A percentile compares a stretch with the other conserved stretches of the same genome.
Evolutionary conservation across 2,113 vertebrate genomes (phyloP).

Genomic region (Parus major): DNA sequence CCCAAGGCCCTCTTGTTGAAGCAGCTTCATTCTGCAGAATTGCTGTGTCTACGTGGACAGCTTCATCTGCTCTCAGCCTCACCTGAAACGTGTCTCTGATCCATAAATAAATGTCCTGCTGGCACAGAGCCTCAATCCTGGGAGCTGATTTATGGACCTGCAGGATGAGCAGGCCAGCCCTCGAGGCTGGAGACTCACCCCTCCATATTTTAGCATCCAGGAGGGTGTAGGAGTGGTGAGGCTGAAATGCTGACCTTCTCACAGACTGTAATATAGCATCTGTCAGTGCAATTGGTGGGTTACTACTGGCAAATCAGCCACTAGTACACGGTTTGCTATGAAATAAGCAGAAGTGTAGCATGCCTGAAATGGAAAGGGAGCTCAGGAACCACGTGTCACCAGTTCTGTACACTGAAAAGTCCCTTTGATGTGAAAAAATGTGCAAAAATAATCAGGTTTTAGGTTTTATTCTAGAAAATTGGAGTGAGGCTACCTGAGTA

Average conservation of each 20-base stretch:
- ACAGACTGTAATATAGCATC: background rate
- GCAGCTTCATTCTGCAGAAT: background rate
- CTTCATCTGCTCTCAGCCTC: background rate
- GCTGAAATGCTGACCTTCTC: background rate
- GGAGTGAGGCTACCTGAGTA: background rate
- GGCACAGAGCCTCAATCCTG: background rate
- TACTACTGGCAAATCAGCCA: background rate
- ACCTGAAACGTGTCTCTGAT: background rate
- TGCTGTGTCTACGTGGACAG: rapidly evolving
- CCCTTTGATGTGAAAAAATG: background rate
- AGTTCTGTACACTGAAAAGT: background rate
- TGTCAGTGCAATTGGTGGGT: background rate
- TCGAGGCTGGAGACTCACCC: rapidly evolving
- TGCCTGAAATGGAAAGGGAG: background rate
- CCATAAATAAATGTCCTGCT: background rate
- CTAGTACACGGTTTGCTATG: background rate
- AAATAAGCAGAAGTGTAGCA: background rate
- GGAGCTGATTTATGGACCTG: background rate
- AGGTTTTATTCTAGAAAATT: background rate
- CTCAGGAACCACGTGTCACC: background rate
- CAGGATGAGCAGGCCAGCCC: background rate
- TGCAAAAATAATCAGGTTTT: background rate
- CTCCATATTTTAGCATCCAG: background rate
- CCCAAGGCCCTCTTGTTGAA: background rate
- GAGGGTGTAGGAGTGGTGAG: background rate